phyloP scores from a whole-genome alignment of 2,797 vertebrate species.

The Molossus alvarezi region DNA sequence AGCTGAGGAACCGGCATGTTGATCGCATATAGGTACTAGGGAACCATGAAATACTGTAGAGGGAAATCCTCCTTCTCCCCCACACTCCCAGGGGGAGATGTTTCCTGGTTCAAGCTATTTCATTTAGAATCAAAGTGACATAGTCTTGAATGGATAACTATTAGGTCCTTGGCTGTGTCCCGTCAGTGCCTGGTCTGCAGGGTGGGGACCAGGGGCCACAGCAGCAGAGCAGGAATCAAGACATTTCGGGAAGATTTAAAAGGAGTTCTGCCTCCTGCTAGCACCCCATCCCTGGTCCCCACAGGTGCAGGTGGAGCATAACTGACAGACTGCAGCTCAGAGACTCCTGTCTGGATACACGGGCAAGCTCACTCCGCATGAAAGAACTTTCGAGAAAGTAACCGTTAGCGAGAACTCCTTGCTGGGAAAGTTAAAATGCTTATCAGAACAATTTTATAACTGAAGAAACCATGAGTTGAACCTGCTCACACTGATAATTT shows the following conservation, averaged over 20 bases:
- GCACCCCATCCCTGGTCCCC: not conserved
- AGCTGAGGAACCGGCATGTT: not conserved
- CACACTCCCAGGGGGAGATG: no score
- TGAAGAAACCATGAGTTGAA: constrained; percentile 76
- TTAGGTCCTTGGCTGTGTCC: not conserved
- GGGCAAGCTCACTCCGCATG: not conserved
- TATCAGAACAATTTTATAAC: constrained; percentile 74
- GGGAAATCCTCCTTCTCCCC: not conserved
- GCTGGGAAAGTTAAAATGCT: constrained; percentile 68
- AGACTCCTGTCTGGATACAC: not conserved
- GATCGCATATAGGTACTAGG: not conserved
- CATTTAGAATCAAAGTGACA: not conserved
- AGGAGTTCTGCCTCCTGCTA: not conserved
- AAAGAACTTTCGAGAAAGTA: constrained; percentile 53
- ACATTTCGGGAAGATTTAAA: not conserved
- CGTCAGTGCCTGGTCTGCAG: not conserved
- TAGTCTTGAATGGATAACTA: not conserved
- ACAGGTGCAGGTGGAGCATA: not conserved
- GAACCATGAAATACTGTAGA: not conserved
- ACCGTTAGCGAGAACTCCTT: constrained; percentile 29
- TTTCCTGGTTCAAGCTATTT: not conserved
- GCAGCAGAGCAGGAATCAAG: not conserved
- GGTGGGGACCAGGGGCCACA: not conserved
- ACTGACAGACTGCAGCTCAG: not conserved
- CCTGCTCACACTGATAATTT: constrained; percentile 82